phyloP scores from a whole-genome alignment of 2,113 vertebrate species.

The Aix galericulata region DNA sequence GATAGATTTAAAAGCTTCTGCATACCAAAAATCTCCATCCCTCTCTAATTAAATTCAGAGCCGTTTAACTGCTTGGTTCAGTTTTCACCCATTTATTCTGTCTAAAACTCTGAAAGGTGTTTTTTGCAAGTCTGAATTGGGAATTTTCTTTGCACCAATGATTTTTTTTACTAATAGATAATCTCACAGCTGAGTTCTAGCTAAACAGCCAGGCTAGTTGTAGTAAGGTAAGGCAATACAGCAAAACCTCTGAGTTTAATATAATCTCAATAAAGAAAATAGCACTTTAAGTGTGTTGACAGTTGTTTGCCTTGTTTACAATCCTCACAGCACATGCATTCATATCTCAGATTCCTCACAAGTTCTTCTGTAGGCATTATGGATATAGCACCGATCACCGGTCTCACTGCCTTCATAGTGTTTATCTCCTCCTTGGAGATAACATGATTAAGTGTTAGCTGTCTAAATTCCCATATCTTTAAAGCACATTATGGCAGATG shows the following conservation, averaged over 20 bases:
- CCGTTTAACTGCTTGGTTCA: background rate
- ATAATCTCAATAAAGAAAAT: background rate
- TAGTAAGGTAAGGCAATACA: background rate
- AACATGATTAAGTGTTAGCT: background rate
- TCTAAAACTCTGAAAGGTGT: background rate
- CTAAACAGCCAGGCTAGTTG: background rate
- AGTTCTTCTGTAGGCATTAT: background rate
- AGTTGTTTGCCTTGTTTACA: background rate
- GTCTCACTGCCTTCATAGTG: background rate
- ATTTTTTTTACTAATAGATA: background rate
- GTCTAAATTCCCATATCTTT: background rate
- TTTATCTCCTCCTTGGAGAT: background rate
- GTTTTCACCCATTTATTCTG: background rate
- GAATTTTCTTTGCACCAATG: background rate
- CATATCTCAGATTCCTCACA: background rate
- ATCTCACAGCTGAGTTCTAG: background rate
- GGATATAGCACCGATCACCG: background rate
- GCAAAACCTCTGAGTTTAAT: background rate
- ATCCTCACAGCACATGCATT: fast-evolving
- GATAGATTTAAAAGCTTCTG: background rate
- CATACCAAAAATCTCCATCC: background rate
- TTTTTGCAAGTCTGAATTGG: background rate
- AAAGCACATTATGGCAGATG: background rate
- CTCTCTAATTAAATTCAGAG: background rate
- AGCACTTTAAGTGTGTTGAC: background rate